Evolutionary conservation across 2,797 vertebrate genomes (phyloP).

Genomic region (Sebastes variabilis): DNA sequence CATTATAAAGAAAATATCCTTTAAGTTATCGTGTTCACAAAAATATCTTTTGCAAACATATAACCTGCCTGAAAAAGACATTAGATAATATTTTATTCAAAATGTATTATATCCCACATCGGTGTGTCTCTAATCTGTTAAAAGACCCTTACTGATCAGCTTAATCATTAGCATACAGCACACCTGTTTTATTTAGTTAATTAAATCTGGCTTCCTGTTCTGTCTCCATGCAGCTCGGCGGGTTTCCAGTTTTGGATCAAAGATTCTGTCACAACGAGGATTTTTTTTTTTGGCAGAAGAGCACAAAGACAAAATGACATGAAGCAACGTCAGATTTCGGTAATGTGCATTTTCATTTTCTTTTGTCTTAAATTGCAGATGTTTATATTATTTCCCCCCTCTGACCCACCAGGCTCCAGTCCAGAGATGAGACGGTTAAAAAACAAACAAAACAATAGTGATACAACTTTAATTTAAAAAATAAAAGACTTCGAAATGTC

Average conservation of each 20-base stretch:
- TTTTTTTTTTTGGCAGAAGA: slow-evolving; percentile 69
- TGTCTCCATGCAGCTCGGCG: background rate
- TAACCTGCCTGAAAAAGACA: background rate
- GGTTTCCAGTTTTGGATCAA: slow-evolving; percentile 20
- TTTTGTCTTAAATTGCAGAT: slow-evolving; percentile 44
- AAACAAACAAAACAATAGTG: slow-evolving; percentile 12
- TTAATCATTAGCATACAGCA: no score
- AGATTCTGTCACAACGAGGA: slow-evolving; percentile 60
- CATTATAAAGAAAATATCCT: background rate
- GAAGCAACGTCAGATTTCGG: slow-evolving; percentile 45
- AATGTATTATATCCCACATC: background rate
- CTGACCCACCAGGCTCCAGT: slow-evolving; percentile 57
- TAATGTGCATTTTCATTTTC: slow-evolving; percentile 54
- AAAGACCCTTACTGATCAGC: no score
- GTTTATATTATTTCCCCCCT: slow-evolving; percentile 16
- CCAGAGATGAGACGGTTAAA: background rate
- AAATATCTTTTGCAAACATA: background rate
- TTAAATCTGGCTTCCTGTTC: background rate
- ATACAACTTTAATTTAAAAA: slow-evolving; percentile 23
- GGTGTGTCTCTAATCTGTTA: no score
- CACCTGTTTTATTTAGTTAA: background rate
- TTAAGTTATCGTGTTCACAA: background rate
- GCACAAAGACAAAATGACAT: slow-evolving; percentile 66
- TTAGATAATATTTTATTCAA: background rate
- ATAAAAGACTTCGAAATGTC: slow-evolving; percentile 16